Percentiles rank a stretch among this genome's conserved stretches.
Evolutionary conservation across 2,113 vertebrate species (phyloP).

Genomic region (Mirza zaza): DNA sequence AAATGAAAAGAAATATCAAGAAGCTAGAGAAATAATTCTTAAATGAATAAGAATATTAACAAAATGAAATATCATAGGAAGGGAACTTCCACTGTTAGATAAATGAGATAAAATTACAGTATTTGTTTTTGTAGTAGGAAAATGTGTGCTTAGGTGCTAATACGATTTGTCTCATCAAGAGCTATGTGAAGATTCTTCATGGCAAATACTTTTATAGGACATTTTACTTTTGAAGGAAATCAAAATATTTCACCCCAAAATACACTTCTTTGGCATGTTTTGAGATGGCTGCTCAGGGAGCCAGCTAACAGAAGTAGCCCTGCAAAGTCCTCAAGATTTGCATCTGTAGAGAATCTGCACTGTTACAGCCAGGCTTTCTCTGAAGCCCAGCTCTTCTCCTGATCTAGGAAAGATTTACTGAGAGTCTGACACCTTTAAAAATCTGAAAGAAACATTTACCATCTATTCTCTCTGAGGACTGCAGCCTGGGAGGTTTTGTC

Average conservation of each 20-base stretch:
- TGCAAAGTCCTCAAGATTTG: neutral
- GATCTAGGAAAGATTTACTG: neutral
- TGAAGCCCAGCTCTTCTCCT: neutral
- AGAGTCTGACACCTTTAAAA: neutral
- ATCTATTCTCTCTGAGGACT: neutral
- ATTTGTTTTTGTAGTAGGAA: conserved; percentile 29
- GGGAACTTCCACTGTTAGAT: neutral
- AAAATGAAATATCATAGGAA: neutral
- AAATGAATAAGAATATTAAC: conserved; percentile 30
- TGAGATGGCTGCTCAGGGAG: neutral
- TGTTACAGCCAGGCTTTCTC: neutral
- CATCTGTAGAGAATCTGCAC: neutral
- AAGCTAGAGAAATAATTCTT: neutral
- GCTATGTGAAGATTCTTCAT: neutral
- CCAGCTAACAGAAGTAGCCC: neutral
- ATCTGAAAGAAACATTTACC: neutral
- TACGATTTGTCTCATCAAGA: neutral
- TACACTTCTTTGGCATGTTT: neutral
- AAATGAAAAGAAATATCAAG: neutral
- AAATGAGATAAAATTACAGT: conserved; percentile 11
- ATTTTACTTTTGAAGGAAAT: neutral
- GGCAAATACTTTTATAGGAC: neutral
- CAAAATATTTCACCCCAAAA: neutral
- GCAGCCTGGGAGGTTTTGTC: neutral
- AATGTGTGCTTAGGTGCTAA: neutral